Conservation (phyloP, 2,797 vertebrate species). For the Bufotes viridis region DNA sequence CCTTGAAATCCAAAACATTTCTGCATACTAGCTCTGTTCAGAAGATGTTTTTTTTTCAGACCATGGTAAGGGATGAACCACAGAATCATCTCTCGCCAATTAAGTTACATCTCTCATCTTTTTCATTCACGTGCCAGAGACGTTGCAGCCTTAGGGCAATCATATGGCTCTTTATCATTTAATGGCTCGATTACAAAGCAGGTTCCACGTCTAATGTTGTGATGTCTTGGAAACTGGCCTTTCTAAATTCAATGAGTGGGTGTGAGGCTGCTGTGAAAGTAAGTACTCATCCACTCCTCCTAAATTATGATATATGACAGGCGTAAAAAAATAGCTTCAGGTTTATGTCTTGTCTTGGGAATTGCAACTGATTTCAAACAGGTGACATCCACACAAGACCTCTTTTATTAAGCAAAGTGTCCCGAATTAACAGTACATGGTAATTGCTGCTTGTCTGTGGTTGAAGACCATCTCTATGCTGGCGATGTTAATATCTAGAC, state of each 20-base stretch:
- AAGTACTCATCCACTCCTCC: constrained; percentile 8
- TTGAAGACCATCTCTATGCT: no score
- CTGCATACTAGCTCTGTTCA: background rate
- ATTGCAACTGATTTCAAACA: background rate
- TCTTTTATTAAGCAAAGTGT: background rate
- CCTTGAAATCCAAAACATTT: background rate
- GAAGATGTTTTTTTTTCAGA: background rate
- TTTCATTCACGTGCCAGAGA: constrained; percentile 37
- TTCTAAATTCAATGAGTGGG: constrained; percentile 43
- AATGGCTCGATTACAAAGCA: constrained; percentile 46
- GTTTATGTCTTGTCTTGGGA: constrained; percentile 12
- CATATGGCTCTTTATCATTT: constrained; percentile 56
- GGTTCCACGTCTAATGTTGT: constrained; percentile 32
- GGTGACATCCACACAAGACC: background rate
- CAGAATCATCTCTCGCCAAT: constrained; percentile 18
- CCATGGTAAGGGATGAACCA: constrained; percentile 31
- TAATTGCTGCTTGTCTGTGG: background rate
- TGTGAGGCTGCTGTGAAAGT: constrained; percentile 36
- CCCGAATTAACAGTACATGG: background rate
- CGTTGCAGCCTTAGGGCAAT: constrained; percentile 41
- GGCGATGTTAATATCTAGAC: no score
- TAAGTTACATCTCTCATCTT: constrained; percentile 28
- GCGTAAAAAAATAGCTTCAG: constrained; percentile 11
- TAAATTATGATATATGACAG: constrained; percentile 24
- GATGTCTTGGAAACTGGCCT: constrained; percentile 37